Evolutionary conservation across 2,113 vertebrate genomes (phyloP).

Genomic region (Edolisoma coerulescens): DNA sequence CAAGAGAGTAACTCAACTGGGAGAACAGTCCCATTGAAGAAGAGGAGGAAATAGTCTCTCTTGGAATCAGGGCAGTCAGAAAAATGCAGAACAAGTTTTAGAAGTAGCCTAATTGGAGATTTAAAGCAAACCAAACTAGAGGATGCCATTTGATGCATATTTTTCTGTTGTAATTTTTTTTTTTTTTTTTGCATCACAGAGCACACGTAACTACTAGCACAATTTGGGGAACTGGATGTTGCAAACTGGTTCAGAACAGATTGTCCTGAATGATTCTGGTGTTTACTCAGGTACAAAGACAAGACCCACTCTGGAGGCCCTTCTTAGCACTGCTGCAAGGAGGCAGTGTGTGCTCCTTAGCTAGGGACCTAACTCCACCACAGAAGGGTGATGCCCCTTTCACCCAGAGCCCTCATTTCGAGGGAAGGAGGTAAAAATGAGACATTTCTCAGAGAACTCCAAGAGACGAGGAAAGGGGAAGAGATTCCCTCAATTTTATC

Average conservation of each 20-base stretch:
- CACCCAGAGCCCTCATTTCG: background rate
- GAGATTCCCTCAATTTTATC: background rate
- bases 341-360: background rate
- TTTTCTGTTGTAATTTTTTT: background rate
- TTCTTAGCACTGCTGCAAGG: background rate
- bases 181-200: background rate
- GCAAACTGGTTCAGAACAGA: background rate
- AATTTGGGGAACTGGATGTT: background rate
- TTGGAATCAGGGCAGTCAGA: background rate
- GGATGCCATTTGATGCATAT: background rate
- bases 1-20: background rate
- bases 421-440: background rate
- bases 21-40: background rate
- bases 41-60: background rate
- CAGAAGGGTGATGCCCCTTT: background rate
- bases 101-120: background rate
- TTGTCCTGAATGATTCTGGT: background rate
- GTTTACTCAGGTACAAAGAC: background rate
- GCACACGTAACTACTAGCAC: fast-evolving
- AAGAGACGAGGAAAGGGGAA: background rate
- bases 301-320: background rate
- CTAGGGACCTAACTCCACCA: background rate
- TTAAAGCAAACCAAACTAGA: background rate
- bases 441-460: background rate
- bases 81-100: background rate